Base-by-base conservation (phyloP, 2,888 invertebrate species). In the Tetramorium bicarinatum region DNA sequence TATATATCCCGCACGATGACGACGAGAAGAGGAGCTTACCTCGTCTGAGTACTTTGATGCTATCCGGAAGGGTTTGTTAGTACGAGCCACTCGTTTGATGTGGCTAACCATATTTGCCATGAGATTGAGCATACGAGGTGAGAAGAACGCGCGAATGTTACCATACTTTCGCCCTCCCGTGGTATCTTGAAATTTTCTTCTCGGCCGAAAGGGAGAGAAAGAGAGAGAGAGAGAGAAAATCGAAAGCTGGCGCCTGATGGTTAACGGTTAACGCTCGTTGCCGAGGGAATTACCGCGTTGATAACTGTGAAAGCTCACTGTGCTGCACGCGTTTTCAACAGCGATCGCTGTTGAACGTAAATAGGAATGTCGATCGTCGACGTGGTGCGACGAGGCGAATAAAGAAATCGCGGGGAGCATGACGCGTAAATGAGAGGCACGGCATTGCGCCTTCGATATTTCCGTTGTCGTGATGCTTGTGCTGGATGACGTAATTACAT, bases 31-130 rank as follows among this genome's bases (percentile, higher is more conserved):
- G 75, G 49, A 71, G 88, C 89, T 90, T 85, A 88, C 87, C 87
- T 86, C 77, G 85, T 66, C 56, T 44, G 66, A 72, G 59, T 82
- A 88, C 88, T 89, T 89, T 89, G 87, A 88, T 85, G 82, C 83
- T 72, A 80, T 83, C 83, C 84, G 80, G 80, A 69, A 62, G 66
- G 85, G 90, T 88, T 92, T 91, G 91, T 89, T 89, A 91, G 90
- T 76, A 86, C 89, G 87, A 80, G 88, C 83, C 85, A 86, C 83
- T 84, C 91, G 91, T 91, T 92, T 91, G 89, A 92, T 88, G 92
- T 89, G 92, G 91, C 86, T 90, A 85, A 88, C 90, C 89, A 87
- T 87, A 88, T 90, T 90, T 88, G 85, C 88, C 86, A 64, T 87
- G 87, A 88, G 90, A 91, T 92, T 91, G 86, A 88, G 82, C 87